These are phyloP conservation scores for Drosophila prostipennis DNA, from an alignment of 2,888 invertebrate species.

Conservation along the genomic window DNA sequence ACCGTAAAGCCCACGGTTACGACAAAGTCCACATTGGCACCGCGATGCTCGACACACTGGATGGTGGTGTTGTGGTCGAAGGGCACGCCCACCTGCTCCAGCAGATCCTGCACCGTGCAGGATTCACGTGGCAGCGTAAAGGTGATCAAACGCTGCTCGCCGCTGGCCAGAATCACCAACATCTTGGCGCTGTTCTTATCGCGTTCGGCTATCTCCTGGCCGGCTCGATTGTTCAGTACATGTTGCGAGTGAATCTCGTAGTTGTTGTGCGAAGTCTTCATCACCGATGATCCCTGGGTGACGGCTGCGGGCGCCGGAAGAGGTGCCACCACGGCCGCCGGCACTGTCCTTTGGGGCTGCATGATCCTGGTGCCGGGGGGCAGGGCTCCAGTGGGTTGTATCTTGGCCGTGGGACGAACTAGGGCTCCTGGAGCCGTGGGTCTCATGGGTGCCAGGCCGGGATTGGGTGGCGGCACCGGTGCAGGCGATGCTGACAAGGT, in stretches of 20 bases:
- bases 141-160: conserved; percentile 92
- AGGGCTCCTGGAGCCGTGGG: conserved; percentile 47
- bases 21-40: conserved; percentile 91
- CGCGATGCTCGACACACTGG: conserved; percentile 90
- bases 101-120: conserved; percentile 92
- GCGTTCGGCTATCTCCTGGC: conserved; percentile 80
- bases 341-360: conserved; percentile 23
- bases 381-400: conserved; percentile 23
- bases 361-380: conserved; percentile 33
- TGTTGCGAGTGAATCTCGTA: conserved; percentile 85
- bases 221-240: conserved; percentile 81
- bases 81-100: conserved; percentile 90
- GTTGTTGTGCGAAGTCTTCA: conserved; percentile 82
- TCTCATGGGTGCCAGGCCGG: conserved; percentile 47
- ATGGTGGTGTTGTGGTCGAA: conserved; percentile 89
- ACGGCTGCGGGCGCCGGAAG: conserved; percentile 31
- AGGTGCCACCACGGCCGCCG: conserved; percentile 13
- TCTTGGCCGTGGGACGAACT: conserved; percentile 61
- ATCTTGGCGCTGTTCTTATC: conserved; percentile 89
- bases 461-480: conserved; percentile 32
- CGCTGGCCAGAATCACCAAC: conserved; percentile 90
- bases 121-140: conserved; percentile 93
- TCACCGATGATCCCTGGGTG: conserved; percentile 81
- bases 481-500: conserved; percentile 52
- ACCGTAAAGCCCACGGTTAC: conserved; percentile 88